Percentiles rank a stretch among this genome's conserved stretches.
These are phyloP conservation scores for Pantala flavescens DNA, from an alignment of 1,140 invertebrate genomes.

Conservation along the genomic window DNA sequence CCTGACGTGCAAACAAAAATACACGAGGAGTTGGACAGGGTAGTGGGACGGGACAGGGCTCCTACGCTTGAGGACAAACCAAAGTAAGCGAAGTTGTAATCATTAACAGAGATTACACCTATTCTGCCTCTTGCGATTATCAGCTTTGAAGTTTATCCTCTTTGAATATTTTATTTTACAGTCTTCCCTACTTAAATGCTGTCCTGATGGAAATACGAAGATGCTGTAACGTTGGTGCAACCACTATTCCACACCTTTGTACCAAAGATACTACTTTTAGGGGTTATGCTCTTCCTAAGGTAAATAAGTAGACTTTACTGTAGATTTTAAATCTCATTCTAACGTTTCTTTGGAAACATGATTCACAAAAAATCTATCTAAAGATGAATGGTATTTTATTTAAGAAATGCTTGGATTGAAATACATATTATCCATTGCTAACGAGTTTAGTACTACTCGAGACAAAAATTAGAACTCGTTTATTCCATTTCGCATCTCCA, in stretches of 20 bases:
- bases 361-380: no score
- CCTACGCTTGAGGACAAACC: constrained; percentile 35
- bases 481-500: no score
- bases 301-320: constrained; percentile 16
- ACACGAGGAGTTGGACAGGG: constrained; percentile 38
- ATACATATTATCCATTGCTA: no score
- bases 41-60: constrained; percentile 28
- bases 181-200: constrained; percentile 39
- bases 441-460: no score
- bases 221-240: constrained; percentile 36
- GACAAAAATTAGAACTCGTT: no score
- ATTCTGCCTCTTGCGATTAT: no score
- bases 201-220: constrained; percentile 37
- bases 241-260: constrained; percentile 35
- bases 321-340: no score
- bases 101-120: no score
- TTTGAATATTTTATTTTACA: constrained; percentile 15
- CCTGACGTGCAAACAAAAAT: constrained; percentile 44
- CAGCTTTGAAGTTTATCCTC: background rate
- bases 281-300: constrained; percentile 39
- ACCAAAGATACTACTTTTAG: constrained; percentile 31
- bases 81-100: constrained; percentile 21
- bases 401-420: no score
- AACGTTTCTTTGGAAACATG: no score
- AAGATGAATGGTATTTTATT: no score